A percentile compares a stretch with the other conserved stretches of the same genome.
phyloP scores from a whole-genome alignment of 2,113 vertebrate species.

The Gorsachius goisagi region DNA sequence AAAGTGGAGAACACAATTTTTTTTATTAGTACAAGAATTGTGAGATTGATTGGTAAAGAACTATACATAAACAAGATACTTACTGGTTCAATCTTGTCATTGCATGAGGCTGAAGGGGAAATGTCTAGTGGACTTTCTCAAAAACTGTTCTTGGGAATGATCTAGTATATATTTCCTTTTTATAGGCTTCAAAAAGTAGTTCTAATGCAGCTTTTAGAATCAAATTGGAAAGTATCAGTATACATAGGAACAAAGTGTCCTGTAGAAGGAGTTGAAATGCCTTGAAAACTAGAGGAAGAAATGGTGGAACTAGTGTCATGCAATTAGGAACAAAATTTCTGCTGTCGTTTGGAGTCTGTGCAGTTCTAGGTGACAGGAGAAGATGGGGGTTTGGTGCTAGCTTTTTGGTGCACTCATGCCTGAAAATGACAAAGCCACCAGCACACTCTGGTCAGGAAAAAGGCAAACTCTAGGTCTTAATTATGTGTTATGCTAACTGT shows the following conservation, averaged over 20 bases:
- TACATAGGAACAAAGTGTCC: not conserved
- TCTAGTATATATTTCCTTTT: not conserved
- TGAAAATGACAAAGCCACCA: not conserved
- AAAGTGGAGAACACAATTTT: not conserved
- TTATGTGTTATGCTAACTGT: not conserved
- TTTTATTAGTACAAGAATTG: not conserved
- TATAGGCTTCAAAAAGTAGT: not conserved
- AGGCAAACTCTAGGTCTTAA: not conserved
- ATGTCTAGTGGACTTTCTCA: not conserved
- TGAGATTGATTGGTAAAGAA: not conserved
- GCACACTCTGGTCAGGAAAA: not conserved
- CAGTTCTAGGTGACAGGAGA: not conserved
- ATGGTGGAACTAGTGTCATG: not conserved
- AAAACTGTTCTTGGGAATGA: not conserved
- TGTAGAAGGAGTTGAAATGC: not conserved
- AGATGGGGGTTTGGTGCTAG: not conserved
- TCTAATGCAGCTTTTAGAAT: not conserved
- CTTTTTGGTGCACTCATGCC: not conserved
- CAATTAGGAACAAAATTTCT: not conserved
- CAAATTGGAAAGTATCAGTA: not conserved
- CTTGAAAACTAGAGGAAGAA: not conserved
- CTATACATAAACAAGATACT: not conserved
- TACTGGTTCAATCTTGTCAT: not conserved
- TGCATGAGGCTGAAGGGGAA: not conserved
- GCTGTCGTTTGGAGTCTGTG: not conserved